Evolutionary conservation across 2,797 vertebrate genomes (phyloP).

Genomic region (Geotria australis): DNA sequence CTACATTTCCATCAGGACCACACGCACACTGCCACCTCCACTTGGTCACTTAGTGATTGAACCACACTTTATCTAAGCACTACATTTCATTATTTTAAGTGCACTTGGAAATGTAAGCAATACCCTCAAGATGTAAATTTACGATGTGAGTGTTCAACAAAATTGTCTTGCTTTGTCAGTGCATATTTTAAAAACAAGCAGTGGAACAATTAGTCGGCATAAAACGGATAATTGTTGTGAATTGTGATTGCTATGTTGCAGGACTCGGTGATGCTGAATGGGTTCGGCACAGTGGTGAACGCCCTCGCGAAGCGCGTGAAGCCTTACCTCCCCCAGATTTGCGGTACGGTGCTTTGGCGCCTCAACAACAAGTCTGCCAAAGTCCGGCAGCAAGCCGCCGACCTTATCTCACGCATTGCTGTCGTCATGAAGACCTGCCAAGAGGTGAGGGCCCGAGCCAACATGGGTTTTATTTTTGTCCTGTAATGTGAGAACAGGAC

Average conservation of each 20-base stretch:
- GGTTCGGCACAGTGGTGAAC: constrained; percentile 93
- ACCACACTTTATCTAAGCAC: too few relatives aligned
- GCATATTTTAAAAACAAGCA: constrained; percentile 1
- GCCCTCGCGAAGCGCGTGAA: constrained; percentile 92
- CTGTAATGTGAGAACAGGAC: too few relatives aligned
- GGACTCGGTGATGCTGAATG: constrained; percentile 98
- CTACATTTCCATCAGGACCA: too few relatives aligned
- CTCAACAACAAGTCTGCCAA: constrained; percentile 97
- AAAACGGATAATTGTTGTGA: not conserved
- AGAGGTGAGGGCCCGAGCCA: constrained; percentile 23
- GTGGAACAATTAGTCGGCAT: too few relatives aligned
- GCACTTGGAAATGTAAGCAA: too few relatives aligned
- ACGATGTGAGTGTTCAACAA: not conserved
- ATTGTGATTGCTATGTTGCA: constrained; percentile 6
- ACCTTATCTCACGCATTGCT: constrained; percentile 85
- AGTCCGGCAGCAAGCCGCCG: constrained; percentile 86
- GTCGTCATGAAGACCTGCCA: constrained; percentile 99
- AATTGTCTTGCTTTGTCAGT: not conserved
- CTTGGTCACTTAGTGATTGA: too few relatives aligned
- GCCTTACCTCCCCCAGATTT: constrained; percentile 94
- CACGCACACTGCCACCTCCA: too few relatives aligned
- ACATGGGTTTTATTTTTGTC: too few relatives aligned
- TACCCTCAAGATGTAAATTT: not conserved
- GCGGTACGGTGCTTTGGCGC: constrained; percentile 93
- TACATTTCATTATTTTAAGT: too few relatives aligned